These are phyloP conservation scores for Clarias macrocephalus DNA, from an alignment of 2,113 vertebrate genomes.

Conservation along the genomic window DNA sequence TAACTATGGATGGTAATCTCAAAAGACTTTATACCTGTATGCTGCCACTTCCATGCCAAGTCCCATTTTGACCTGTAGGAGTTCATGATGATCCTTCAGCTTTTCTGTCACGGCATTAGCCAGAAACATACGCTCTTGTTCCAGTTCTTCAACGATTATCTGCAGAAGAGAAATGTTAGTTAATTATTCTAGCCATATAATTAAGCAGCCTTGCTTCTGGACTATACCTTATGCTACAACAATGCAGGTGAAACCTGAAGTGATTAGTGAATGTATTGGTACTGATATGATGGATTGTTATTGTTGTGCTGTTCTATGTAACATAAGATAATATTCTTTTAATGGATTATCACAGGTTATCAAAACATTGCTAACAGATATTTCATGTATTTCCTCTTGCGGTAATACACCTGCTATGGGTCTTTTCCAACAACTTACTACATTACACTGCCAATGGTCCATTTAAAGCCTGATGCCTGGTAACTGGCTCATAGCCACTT, in stretches of 20 bases:
- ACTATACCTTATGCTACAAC: not conserved
- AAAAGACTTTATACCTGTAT: conserved; percentile 81
- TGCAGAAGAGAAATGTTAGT: conserved; percentile 60
- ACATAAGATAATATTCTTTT: not conserved
- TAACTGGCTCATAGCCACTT: conserved; percentile 19
- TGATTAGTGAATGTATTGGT: not conserved
- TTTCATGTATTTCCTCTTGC: conserved; percentile 18
- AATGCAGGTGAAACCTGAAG: not conserved
- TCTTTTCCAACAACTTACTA: conserved; percentile 24
- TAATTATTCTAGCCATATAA: not conserved
- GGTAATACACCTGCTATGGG: conserved; percentile 42
- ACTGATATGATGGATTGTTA: not conserved
- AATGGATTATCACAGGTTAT: not conserved
- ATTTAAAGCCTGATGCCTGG: conserved; percentile 37
- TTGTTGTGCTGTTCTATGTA: not conserved
- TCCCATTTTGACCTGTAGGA: conserved; percentile 87
- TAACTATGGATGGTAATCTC: not conserved
- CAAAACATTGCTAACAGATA: not conserved
- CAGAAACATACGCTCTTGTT: conserved; percentile 83
- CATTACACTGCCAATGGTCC: conserved; percentile 31
- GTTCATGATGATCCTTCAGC: conserved; percentile 86
- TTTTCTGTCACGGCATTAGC: conserved; percentile 77
- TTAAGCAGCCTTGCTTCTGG: not conserved
- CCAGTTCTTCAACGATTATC: conserved; percentile 81
- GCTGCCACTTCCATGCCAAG: conserved; percentile 90